Conservation (phyloP, 2,888 invertebrate genomes). For the Dendrolimus houi region DNA sequence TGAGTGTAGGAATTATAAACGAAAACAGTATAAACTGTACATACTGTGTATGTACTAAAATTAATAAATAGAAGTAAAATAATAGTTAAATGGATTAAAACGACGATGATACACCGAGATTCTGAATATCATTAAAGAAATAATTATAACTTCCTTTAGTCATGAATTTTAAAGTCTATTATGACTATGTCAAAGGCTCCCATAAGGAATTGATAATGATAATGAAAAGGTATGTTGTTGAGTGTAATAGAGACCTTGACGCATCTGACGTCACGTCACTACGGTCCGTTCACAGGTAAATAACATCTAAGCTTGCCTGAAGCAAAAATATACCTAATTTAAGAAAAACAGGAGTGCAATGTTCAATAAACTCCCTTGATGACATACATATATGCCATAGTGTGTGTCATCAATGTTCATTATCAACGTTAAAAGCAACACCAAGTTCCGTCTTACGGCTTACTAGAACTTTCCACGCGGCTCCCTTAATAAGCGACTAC, state of each 20-base stretch:
- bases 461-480: too few species aligned
- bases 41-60: too few species aligned
- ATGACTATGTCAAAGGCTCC: not conserved
- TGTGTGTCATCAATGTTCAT: too few species aligned
- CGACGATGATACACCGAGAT: not conserved
- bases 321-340: conserved; percentile 1
- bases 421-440: too few species aligned
- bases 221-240: conserved; percentile 24
- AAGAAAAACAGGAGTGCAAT: not conserved
- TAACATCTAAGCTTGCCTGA: conserved; percentile 33
- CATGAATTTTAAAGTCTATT: not conserved
- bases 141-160: not conserved
- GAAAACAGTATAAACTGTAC: too few species aligned
- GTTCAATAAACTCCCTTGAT: not conserved
- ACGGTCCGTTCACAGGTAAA: conserved; percentile 49
- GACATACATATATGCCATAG: not conserved
- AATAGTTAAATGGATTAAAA: not conserved
- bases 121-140: not conserved
- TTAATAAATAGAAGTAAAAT: too few species aligned
- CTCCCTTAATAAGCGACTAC: too few species aligned
- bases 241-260: conserved; percentile 45
- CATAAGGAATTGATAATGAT: conserved; percentile 7
- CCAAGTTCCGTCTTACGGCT: too few species aligned
- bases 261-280: conserved; percentile 26
- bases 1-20: too few species aligned